Evolutionary conservation across 2,888 invertebrate genomes (phyloP).

Genomic region (Microchrysa polita): DNA sequence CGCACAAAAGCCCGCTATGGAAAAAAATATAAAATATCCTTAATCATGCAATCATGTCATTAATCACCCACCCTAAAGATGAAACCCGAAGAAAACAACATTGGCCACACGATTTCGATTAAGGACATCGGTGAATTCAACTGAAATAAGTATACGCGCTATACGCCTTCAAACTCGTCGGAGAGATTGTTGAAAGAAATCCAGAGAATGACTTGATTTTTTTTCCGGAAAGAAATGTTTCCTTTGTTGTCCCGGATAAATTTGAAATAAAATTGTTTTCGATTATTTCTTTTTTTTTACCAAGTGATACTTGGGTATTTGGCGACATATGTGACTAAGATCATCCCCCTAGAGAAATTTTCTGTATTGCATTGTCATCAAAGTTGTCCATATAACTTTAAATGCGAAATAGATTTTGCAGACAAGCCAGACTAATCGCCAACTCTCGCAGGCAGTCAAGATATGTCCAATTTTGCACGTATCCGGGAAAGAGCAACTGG

Average conservation of each 20-base stretch:
- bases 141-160: neutral
- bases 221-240: constrained; percentile 7
- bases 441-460: neutral
- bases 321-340: constrained; percentile 33
- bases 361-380: neutral
- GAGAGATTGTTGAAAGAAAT: neutral
- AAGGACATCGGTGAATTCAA: constrained; percentile 19
- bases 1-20: neutral
- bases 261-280: constrained; percentile 32
- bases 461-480: constrained; percentile 15
- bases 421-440: neutral
- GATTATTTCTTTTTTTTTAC: constrained; percentile 6
- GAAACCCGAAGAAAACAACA: neutral
- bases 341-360: neutral
- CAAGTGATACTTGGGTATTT: neutral
- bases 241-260: constrained; percentile 24
- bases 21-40: constrained; percentile 14
- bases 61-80: constrained; percentile 14
- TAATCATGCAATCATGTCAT: constrained; percentile 38
- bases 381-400: neutral
- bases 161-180: neutral
- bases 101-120: neutral
- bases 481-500: constrained; percentile 2
- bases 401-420: neutral
- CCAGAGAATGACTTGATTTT: constrained; percentile 18